These are phyloP conservation scores for Meliscaeva auricollis DNA, from an alignment of 2,888 invertebrate species.

Conservation along the genomic window DNA sequence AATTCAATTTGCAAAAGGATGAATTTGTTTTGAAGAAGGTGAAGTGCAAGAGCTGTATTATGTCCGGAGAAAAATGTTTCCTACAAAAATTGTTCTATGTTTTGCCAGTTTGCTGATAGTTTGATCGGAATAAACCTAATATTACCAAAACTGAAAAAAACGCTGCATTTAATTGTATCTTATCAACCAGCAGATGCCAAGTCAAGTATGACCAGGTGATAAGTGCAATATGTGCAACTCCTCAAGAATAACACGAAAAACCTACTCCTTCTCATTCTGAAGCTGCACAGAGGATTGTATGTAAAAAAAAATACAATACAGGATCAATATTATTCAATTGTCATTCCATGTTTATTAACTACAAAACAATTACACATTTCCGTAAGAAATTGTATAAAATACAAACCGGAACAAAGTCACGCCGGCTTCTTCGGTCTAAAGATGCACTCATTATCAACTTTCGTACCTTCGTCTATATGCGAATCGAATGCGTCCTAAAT, in stretches of 20 bases:
- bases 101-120: too few relatives aligned
- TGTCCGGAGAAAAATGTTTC: too few relatives aligned
- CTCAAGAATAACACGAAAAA: constrained; percentile 49
- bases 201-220: constrained; percentile 59
- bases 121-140: too few relatives aligned
- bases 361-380: constrained; percentile 61
- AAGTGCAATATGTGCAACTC: background rate
- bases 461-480: constrained; percentile 36
- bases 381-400: constrained; percentile 29
- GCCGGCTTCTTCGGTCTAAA: constrained; percentile 21
- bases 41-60: too few relatives aligned
- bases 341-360: constrained; percentile 69
- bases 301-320: background rate
- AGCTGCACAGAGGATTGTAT: too few relatives aligned
- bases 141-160: too few relatives aligned
- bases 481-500: constrained; percentile 59
- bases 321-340: constrained; percentile 70
- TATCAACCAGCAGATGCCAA: constrained; percentile 56
- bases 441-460: constrained; percentile 68
- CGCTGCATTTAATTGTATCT: too few relatives aligned
- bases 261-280: constrained; percentile 23
- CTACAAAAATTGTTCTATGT: too few relatives aligned
- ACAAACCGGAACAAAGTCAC: constrained; percentile 53
- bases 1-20: too few relatives aligned
- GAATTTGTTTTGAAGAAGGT: too few relatives aligned